Evolutionary conservation across 1,140 invertebrate species (phyloP), one percentile per base, ranked within the genome.

Genomic region (Microplitis mediator): DNA sequence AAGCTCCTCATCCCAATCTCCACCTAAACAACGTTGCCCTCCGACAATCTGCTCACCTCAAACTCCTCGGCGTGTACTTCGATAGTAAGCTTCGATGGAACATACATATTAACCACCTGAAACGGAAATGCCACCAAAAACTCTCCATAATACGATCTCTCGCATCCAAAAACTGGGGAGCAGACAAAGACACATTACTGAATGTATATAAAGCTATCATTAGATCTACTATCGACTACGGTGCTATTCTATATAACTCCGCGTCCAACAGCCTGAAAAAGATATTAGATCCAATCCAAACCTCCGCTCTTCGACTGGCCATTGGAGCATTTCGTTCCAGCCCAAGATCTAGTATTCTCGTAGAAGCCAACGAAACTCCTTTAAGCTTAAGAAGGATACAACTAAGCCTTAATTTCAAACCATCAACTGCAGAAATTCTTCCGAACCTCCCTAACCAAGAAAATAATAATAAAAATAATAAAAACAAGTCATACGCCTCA

Each of bases 61-160:
- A 75, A 76, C 71, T 78, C 2, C 70, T 79, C 1, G 78, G 75
- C 0, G 14, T 75, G 2, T 56, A 39, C 5, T 74, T 80, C 54
- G 72, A 78, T 36, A 34, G 58, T 0, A 72, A 70, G 62, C 4
- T 77, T 11, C 71, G 54, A 3, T 80, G 71, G 74, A 74, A 60
- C 62, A 11, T 6, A 0, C 68, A 76, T 13, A 63, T 77, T 31
- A 13, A 66, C 8, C 6, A 16, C 4, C 14, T 66, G 0, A n/a
- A 0, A 45, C 5, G 4, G 23, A 23, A 66, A 4, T 66, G 63
- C 45, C 4, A 45, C 45, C 6, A 14, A n/a, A 36, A 36, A 36
- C 45, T 23, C 8, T 45, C 39, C 16, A 45, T 66, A 13, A 11
- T 66, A 6, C 1, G 50, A 14, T 6, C 9, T 32, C 36, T 66